Base-by-base conservation (phyloP, 2,888 invertebrate species). In the Lampropteryx suffumata region DNA sequence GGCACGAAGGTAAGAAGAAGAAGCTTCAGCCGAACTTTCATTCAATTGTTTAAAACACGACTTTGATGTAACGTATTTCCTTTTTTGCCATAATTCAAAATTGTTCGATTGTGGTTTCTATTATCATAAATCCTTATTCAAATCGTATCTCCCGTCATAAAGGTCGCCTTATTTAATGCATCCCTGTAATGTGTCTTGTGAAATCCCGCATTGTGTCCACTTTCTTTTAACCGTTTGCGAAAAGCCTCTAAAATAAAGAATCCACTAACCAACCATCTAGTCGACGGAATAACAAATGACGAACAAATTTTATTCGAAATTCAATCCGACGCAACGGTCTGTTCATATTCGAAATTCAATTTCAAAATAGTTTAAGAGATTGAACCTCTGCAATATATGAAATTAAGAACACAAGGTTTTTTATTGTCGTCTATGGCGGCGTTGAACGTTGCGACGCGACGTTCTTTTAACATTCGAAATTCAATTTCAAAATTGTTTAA, bases 161-260 rank as follows among this genome's bases (percentile, higher is more conserved):
- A 82, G 21, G 62, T 60, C 67, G 57, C 62, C 78, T 73, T 80
- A 85, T 1, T 84, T 84, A 85, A 87, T 84, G 80, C 84, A 71
- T 64, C 64, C 67, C 77, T 84, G 86, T 88, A 85, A 85, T 85
- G 84, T 86, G 86, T 87, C 87, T 84, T 82, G 82, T 83, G 82
- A 81, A 82, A 84, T 79, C 76, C 79, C 65, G 79, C 79, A 82
- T 85, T 85, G 82, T 84, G 82, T 81, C 80, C 79, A 84, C 82
- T 87, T 82, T 83, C 81, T 75, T 79, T 75, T 69, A 69, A 64
- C 63, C 64, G 67, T 71, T 73, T 64, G 69, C 72, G 72, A 78
- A 77, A 76, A 67, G 61, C 21, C 32, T 42, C 33, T 21, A 52
- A 37, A 41, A 47, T 29, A 44, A 48, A 46, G 35, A 45, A 45